Conservation (phyloP, 2,113 vertebrate species). For the Hippocampus barbouri region DNA sequence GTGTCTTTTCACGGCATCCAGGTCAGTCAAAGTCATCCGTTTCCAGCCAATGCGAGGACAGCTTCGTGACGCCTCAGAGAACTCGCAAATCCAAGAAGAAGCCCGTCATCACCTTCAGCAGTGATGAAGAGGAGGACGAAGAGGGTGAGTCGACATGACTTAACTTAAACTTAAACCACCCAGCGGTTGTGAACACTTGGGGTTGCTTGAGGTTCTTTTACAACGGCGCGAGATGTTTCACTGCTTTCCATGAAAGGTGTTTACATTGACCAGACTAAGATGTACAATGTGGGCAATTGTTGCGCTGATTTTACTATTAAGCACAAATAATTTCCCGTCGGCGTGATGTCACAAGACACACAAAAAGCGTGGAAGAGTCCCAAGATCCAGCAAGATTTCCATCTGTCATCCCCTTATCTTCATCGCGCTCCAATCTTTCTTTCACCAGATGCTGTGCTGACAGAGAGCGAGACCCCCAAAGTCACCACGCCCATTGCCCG, state of each 20-base stretch:
- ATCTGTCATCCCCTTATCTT: not conserved
- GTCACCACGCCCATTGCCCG: slow-evolving; percentile 88
- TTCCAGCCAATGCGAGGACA: slow-evolving; percentile 44
- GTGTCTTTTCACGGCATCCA: slow-evolving; percentile 14
- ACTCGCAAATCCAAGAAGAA: slow-evolving; percentile 73
- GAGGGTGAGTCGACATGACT: slow-evolving; percentile 53
- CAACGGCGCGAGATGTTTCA: not conserved
- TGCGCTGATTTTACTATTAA: not conserved
- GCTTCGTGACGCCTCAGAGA: slow-evolving; percentile 76
- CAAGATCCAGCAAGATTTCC: not conserved
- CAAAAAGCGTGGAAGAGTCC: slow-evolving; percentile 19
- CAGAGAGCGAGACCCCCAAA: slow-evolving; percentile 85
- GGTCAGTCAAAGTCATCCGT: slow-evolving; percentile 56
- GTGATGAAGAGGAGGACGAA: slow-evolving; percentile 82
- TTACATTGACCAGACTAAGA: not conserved
- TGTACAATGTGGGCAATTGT: too few relatives aligned
- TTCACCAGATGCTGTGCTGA: slow-evolving; percentile 75
- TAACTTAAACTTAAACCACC: not conserved
- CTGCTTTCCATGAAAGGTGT: not conserved
- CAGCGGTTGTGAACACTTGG: not conserved
- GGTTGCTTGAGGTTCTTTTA: not conserved
- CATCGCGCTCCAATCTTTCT: slow-evolving; percentile 2
- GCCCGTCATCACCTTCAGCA: slow-evolving; percentile 78
- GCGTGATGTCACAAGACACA: not conserved
- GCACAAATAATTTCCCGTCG: not conserved